Base-by-base conservation (phyloP, 2,797 vertebrate species). In the Macrochelys suwanniensis region DNA sequence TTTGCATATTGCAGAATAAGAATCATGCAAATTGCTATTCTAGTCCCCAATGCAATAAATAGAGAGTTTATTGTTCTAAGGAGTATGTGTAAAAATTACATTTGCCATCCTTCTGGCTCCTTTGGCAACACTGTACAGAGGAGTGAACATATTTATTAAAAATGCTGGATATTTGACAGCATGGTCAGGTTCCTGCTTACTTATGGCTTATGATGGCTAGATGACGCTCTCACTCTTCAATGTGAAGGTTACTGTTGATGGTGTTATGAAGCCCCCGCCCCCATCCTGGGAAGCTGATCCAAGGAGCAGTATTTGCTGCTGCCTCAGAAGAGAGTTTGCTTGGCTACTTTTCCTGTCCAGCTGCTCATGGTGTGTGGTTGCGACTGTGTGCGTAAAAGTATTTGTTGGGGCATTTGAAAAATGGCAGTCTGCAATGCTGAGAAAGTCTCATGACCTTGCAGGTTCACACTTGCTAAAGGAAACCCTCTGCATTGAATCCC, bases 351-450 rank as follows among this genome's bases (percentile, higher is more conserved):
- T 3, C 31, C 51, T 4, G 17, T 71, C 85, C 54, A 87, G 87
- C 84, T 87, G 91, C 54, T 77, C 2, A 1, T 71, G 57, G 54
- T 5, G 4, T 1, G 23, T 49, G 54, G 7, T 5, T 9, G 17
- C 7, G 23, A 4, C 8, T 6, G 28, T 1, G 25, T 4, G n/a
- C 7, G 6, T 2, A 0, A 0, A 0, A 3, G 11, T 0, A 6
- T 45, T 80, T 42, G 54, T 71, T 2, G 0, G 17, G 16, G 49
- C 0, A 0, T 88, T 74, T 33, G 50, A 0, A 0, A 59, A 93
- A 88, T 4, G 47, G 26, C 61, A 76, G 53, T 56, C 81, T 83
- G 78, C n/a, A 51, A 79, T 89, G 68, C 65, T 13, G 42, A 0
- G 0, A 1, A 76, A n/a, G 3, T 37, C 85, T 59, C 57, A 26